Evolutionary conservation across 2,888 invertebrate genomes (phyloP), one percentile per base, ranked within the genome.

Genomic region (Lordiphosa fenestrarum): DNA sequence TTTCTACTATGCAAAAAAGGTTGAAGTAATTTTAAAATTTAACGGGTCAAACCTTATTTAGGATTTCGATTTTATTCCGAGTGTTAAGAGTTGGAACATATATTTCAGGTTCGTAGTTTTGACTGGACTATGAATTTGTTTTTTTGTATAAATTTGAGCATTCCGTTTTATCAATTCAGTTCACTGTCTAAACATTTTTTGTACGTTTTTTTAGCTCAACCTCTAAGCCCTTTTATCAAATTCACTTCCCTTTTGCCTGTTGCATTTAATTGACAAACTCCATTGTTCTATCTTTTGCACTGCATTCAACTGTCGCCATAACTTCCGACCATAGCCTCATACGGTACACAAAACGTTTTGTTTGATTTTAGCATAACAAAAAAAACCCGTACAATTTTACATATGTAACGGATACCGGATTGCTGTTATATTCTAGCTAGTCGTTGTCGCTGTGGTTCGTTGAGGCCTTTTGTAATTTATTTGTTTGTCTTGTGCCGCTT

Each of bases 361-460:
- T 74, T 74, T 66, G 69, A 52, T 50, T 71, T 75, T 61, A 69
- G 77, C 76, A 83, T 75, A 70, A 71, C 59, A 66, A 69, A 71
- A 61, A 69, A 46, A 38, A 60, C 56, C 52, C 6, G 35, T 46
- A 49, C 49, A 44, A 56, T 71, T 75, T 71, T 80, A 76, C 76
- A 76, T 72, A 75, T 76, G 76, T 83, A 69, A 70, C 73, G 62
- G 73, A 69, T 66, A 69, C 50, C 46, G 37, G 67, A 50, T 54
- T 42, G 44, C 65, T 72, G 66, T 63, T 67, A 48, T 59, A 69
- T 51, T 37, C 47, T 61, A 62, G 57, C 42, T 53, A 37, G 38
- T 13, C 23, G 49, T 23, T 49, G 49, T 15, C 19, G 37, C 40
- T 25, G 48, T 38, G 15, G 19, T 47, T 19, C 33, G 38, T 30